Base-by-base conservation (phyloP, 92 coral and sea anemone species). In the Zoanthus gigantus region DNA sequence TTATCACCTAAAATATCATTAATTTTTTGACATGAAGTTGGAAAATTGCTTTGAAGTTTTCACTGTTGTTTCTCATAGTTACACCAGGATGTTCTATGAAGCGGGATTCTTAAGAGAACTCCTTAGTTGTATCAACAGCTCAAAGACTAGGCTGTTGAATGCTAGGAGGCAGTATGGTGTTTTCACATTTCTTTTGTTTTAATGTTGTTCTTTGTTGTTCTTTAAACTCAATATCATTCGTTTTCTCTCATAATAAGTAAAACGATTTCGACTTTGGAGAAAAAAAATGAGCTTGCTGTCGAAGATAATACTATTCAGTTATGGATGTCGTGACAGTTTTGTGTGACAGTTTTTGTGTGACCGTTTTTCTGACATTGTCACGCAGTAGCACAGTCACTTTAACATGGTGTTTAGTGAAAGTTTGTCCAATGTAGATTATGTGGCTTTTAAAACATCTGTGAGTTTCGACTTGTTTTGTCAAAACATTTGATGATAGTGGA, bases 1-100 rank as follows among this genome's bases (percentile, higher is more conserved):
- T 63, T 81, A 81, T 66, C 85, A 11, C 44, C 75, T 15, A 46
- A 65, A 58, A 53, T 11, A 46, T 17, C 74, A 18, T 37, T 65
- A 66, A 47, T 67, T 65, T 66, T 23, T 15, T 79, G 84, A 65
- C 13, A 13, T 11, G 23, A 44, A 81, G 34, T 57, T 66, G 30
- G 48, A 53, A 44, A 23, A 44, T 30, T 44, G 23, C 23, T 46
- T n/a, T 71, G 9, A 28, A 14, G 8, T 11, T 48, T 9, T 32
- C 66, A 17, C 3, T 46, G 75, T 42, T 54, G 15, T 14, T 17
- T 1, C 17, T 7, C 18, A 28, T 23, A 16, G 16, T 23, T 63
- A 6, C 72, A 13, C 23, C 23, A 23, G 23, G 23, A 23, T 23
- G 23, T 12, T 12, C 12, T 12, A 5, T 30, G 23, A 12, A 8